phyloP scores from a whole-genome alignment of 2,888 invertebrate genomes.

The Rhopalosiphum nymphaeae region DNA sequence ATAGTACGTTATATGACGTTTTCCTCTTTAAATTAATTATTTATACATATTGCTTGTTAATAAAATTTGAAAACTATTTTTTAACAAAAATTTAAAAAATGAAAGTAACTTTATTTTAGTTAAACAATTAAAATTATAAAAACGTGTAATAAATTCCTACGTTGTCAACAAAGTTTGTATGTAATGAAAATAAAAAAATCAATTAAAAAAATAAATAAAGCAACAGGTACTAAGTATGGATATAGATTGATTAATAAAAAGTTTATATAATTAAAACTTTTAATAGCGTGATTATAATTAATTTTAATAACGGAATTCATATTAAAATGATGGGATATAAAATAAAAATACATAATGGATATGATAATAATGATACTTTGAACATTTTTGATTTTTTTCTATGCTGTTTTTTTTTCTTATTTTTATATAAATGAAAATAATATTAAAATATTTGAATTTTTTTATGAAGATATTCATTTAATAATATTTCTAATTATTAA shows the following conservation, averaged over 20 bases:
- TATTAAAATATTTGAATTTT: background rate
- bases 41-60: background rate
- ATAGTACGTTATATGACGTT: background rate
- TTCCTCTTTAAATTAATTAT: background rate
- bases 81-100: background rate
- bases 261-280: constrained; percentile 9
- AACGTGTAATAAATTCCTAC: background rate
- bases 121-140: background rate
- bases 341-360: background rate
- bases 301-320: background rate
- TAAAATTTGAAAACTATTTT: background rate
- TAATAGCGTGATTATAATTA: background rate
- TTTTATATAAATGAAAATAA: background rate
- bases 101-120: background rate
- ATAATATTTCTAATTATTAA: background rate
- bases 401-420: background rate
- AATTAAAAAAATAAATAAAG: background rate
- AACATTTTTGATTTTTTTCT: background rate
- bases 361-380: background rate
- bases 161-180: background rate
- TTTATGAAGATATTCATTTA: background rate
- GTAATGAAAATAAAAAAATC: background rate
- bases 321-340: background rate
- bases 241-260: background rate
- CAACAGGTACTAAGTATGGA: background rate